Base-by-base conservation (phyloP, 2,888 invertebrate genomes). In the Caenorhabditis afra region DNA sequence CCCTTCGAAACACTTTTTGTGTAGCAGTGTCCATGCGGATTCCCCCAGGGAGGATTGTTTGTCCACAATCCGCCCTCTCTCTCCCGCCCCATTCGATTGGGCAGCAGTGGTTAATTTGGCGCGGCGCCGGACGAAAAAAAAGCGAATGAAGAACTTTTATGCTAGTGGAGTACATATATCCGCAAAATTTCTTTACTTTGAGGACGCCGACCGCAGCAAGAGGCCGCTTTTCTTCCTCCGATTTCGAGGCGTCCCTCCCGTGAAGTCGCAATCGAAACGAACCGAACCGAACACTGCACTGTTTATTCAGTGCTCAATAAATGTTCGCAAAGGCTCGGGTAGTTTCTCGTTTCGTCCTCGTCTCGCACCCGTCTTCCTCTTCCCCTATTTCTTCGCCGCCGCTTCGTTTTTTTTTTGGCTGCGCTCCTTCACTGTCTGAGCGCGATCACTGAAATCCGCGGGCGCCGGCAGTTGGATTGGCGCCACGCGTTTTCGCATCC, bases 281-380 rank as follows among this genome's bases (percentile, higher is more conserved):
- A 23, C 52, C 39, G 62, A 74, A 67, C 66, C 67, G 75, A 75
- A 66, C 75, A 23, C 67, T 75, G 64, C 71, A 78, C 53, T 78
- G 78, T 78, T 78, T 78, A 78, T 78, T 78, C 65, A 78, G 78
- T 78, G 66, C 78, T 71, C 78, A 50, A 71, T 78, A 78, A 71
- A 78, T 78, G 78, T 78, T 78, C 78, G 78, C 65, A 39, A 57
- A 29, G 29, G 3, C 29, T 29, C 29, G 29, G 39, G 23, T 59
- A 61, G 61, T 70, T 61, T 70, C 61, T 53, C 61, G 61, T 70
- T 65, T 65, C 73, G 70, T 64, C 61, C 49, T 55, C 47, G 49
- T 70, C 62, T 64, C 52, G 49, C 22, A 18, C 44, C 52, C 37
- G 58, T 52, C 29, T 50, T 57, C 68, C 62, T 64, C 44, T 37